phyloP scores from a whole-genome alignment of 2,113 vertebrate genomes.

The Nycticorax nycticorax region DNA sequence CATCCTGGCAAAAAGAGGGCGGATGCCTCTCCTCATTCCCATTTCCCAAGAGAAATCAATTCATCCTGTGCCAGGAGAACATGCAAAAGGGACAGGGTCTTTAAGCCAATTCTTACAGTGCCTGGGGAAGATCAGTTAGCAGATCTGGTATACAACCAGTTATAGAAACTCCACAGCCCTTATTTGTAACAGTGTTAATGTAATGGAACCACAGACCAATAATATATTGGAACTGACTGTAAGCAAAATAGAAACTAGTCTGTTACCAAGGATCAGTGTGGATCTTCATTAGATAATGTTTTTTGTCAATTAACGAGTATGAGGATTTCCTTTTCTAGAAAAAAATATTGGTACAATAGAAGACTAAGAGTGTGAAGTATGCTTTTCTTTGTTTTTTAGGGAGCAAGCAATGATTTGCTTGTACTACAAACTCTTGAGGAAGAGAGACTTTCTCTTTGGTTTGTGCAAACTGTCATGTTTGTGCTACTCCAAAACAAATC shows the following conservation, averaged over 20 bases:
- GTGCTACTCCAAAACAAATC: not conserved
- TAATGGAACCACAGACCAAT: not conserved
- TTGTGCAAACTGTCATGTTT: not conserved
- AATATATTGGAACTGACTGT: not conserved
- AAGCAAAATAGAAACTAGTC: not conserved
- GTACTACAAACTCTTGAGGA: not conserved
- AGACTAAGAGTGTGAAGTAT: not conserved
- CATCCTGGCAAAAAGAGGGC: not conserved
- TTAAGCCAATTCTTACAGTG: not conserved
- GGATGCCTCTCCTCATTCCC: fast-evolving
- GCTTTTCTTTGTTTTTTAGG: not conserved
- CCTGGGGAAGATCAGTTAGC: not conserved
- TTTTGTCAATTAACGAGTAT: not conserved
- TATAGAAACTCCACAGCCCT: not conserved
- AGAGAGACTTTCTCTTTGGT: not conserved
- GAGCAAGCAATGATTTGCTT: not conserved
- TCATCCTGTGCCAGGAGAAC: not conserved
- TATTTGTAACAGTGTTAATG: not conserved
- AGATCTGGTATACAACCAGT: not conserved
- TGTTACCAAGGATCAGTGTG: not conserved
- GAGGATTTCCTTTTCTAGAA: not conserved
- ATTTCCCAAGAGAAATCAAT: not conserved
- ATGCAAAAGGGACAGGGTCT: not conserved
- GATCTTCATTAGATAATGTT: not conserved
- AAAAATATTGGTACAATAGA: not conserved